Evolutionary conservation across 2,797 vertebrate species (phyloP), one percentile per base, ranked within the genome.

Genomic region (Benthosema pterotum): DNA sequence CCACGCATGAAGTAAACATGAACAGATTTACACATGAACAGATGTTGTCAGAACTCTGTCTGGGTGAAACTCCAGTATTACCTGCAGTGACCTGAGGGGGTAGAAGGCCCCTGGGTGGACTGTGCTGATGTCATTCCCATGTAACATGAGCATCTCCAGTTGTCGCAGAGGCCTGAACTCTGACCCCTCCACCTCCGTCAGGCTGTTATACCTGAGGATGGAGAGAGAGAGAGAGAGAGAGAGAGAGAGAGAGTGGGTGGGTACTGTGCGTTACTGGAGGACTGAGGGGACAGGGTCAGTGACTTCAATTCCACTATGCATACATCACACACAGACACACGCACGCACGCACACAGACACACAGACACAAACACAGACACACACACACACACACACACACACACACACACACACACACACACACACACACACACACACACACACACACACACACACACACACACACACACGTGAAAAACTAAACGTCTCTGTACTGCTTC

Each of bases 61-160:
- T n/a, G n/a, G n/a, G n/a, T n/a, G n/a, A n/a, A n/a, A n/a, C n/a
- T n/a, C n/a, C n/a, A n/a, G n/a, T n/a, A n/a, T n/a, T 88, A 94
- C 93, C 93, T 94, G 93, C 28, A 94, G 80, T 47, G 90, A 92
- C 57, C 84, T 88, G 60, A 94, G 80, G 71, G 87, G 87, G 79
- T 92, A 89, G 84, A 94, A 94, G 0, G 91, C 87, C 50, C 93
- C 91, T 0, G 85, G 57, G 3, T 89, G 84, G 53, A 94, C 69
- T 2, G 74, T 81, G 63, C 51, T 85, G 51, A 94, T 93, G 80
- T 93, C 88, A 5, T 94, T 94, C 52, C 93, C 92, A 63, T 94
- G 93, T 60, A 94, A 75, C 93, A 94, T 93, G 61, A 94, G 91
- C 88, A 94, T 93, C 87, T 94, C 93, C 79, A 94, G 83, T 72